Conservation (phyloP, 1,140 invertebrate species). For the Doryteuthis pealeii region DNA sequence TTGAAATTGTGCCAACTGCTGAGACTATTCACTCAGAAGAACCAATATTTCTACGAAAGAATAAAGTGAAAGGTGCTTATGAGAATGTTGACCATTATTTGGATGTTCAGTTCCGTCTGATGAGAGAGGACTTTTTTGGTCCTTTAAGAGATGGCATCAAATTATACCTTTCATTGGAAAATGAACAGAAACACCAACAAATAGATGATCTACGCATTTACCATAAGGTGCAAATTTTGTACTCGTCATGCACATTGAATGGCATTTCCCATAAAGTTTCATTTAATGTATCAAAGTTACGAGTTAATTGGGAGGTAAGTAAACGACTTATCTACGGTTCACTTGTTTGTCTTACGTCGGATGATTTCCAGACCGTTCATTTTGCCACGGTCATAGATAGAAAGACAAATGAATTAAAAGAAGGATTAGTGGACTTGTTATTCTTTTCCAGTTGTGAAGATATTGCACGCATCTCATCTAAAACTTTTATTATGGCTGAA, state of each 20-base stretch:
- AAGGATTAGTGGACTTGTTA: constrained; percentile 54
- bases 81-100: constrained; percentile 71
- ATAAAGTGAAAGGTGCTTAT: constrained; percentile 68
- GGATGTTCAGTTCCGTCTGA: constrained; percentile 74
- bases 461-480: constrained; percentile 20
- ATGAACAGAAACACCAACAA: constrained; percentile 14
- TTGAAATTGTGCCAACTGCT: constrained; percentile 48
- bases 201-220: constrained; percentile 38
- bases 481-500: constrained; percentile 59
- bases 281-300: constrained; percentile 44
- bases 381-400: constrained; percentile 70
- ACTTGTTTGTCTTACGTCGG: constrained; percentile 71
- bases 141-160: constrained; percentile 59
- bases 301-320: constrained; percentile 55
- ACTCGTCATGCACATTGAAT: constrained; percentile 37
- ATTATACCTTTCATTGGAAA: constrained; percentile 27
- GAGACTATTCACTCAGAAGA: constrained; percentile 43
- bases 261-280: constrained; percentile 40
- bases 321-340: constrained; percentile 73
- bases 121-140: constrained; percentile 71
- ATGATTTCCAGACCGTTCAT: constrained; percentile 70
- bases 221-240: constrained; percentile 39
- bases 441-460: constrained; percentile 42
- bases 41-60: constrained; percentile 64
- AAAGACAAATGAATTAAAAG: constrained; percentile 51